Conservation (phyloP, 92 coral and sea anemone species). For the Zoanthus sociatus region DNA sequence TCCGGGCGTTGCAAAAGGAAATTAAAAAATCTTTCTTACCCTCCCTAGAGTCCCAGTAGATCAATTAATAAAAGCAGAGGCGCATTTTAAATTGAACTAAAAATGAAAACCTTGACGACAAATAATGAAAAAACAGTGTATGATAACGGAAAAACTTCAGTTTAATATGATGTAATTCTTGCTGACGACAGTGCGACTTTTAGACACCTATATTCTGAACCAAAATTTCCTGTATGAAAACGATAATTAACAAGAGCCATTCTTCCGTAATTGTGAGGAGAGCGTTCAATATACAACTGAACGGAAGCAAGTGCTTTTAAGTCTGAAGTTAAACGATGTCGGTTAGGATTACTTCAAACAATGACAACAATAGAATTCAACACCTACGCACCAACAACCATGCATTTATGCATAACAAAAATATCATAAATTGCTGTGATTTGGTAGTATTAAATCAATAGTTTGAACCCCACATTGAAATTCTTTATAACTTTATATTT, state of each 20-base stretch:
- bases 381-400: conserved; percentile 29
- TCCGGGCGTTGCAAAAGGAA: neutral
- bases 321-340: conserved; percentile 10
- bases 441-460: neutral
- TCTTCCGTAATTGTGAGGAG: conserved; percentile 9
- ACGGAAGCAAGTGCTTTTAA: conserved; percentile 34
- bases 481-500: neutral
- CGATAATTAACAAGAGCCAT: conserved; percentile 27
- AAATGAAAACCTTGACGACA: neutral
- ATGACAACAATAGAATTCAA: neutral
- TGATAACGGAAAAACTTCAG: neutral
- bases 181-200: conserved; percentile 5
- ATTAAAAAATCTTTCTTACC: neutral
- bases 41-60: neutral
- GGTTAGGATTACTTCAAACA: conserved; percentile 9
- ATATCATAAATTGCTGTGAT: conserved; percentile 13
- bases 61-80: neutral
- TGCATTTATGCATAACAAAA: conserved; percentile 19
- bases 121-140: neutral
- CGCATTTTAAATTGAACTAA: neutral
- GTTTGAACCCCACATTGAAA: neutral
- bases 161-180: conserved; percentile 7
- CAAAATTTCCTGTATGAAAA: conserved; percentile 43
- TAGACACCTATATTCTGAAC: neutral
- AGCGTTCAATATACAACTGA: conserved; percentile 36